Conservation (phyloP, 2,113 vertebrate species). For the Argyrosomus japonicus region DNA sequence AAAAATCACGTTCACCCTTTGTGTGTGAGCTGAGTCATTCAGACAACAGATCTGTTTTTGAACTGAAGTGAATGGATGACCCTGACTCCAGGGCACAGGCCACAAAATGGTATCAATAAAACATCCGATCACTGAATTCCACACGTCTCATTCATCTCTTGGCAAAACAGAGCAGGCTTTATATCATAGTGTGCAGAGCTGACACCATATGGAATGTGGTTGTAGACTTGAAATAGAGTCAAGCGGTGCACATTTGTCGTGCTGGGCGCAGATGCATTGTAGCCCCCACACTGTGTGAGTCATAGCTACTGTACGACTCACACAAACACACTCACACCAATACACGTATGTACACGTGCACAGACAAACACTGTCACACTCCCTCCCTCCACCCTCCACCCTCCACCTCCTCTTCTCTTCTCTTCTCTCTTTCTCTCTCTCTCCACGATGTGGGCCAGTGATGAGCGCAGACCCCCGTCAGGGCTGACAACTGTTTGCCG, state of each 20-base stretch:
- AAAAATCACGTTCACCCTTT: background rate
- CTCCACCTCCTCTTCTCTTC: background rate
- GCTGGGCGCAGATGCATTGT: constrained; percentile 80
- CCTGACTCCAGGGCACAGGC: background rate
- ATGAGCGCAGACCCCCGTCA: constrained; percentile 72
- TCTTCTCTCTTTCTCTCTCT: constrained; percentile 8
- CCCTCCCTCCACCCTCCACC: constrained; percentile 9
- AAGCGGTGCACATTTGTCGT: constrained; percentile 75
- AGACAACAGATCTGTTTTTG: constrained; percentile 12
- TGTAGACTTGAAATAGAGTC: constrained; percentile 75
- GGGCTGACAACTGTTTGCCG: constrained; percentile 79
- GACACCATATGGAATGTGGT: constrained; percentile 79
- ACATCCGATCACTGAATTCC: background rate
- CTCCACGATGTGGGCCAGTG: constrained; percentile 60
- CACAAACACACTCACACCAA: constrained; percentile 33
- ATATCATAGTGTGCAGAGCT: constrained; percentile 44
- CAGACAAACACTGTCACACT: constrained; percentile 44
- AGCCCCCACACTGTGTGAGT: constrained; percentile 80
- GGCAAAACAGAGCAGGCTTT: constrained; percentile 21
- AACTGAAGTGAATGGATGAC: background rate
- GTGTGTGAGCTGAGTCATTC: constrained; percentile 31
- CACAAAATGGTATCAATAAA: background rate
- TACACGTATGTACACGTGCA: constrained; percentile 11
- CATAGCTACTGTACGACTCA: constrained; percentile 72
- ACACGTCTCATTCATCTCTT: constrained; percentile 52